Conservation (phyloP, 2,797 vertebrate species). For the Cichlasoma orientale region DNA sequence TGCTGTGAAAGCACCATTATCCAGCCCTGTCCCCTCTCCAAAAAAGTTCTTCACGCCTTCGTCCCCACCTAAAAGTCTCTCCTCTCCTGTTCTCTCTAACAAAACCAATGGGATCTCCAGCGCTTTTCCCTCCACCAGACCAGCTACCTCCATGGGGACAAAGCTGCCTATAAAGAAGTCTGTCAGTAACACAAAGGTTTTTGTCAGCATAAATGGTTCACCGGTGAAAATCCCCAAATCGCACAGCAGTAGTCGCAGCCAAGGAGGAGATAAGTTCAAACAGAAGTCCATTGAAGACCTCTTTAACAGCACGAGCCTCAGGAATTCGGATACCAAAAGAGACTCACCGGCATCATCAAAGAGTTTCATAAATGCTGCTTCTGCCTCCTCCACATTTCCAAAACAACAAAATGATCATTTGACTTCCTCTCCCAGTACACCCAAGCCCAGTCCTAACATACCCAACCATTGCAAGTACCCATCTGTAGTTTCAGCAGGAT, state of each 20-base stretch:
- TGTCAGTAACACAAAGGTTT: constrained; percentile 76
- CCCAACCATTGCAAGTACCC: neutral
- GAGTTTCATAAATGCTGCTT: neutral
- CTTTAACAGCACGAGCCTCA: constrained; percentile 49
- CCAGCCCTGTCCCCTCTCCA: constrained; percentile 37
- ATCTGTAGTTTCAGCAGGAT: neutral
- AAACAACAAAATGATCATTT: constrained; percentile 9
- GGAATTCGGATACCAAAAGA: constrained; percentile 22
- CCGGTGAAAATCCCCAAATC: constrained; percentile 76
- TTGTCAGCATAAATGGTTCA: constrained; percentile 81
- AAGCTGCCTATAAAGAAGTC: constrained; percentile 71
- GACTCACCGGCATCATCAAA: neutral
- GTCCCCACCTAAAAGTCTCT: neutral
- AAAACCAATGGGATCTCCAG: constrained; percentile 1
- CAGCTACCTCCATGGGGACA: neutral
- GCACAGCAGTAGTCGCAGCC: neutral
- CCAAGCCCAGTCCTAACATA: neutral
- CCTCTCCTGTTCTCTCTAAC: constrained; percentile 2
- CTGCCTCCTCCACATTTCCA: constrained; percentile 10
- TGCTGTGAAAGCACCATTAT: constrained; percentile 10
- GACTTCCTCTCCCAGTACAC: constrained; percentile 1
- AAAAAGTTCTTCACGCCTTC: constrained; percentile 19
- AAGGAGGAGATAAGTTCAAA: constrained; percentile 22
- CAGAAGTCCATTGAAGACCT: constrained; percentile 75
- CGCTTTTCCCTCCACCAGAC: constrained; percentile 12